Base-by-base conservation (phyloP, 2,797 vertebrate species). In the Lepus townsendii region DNA sequence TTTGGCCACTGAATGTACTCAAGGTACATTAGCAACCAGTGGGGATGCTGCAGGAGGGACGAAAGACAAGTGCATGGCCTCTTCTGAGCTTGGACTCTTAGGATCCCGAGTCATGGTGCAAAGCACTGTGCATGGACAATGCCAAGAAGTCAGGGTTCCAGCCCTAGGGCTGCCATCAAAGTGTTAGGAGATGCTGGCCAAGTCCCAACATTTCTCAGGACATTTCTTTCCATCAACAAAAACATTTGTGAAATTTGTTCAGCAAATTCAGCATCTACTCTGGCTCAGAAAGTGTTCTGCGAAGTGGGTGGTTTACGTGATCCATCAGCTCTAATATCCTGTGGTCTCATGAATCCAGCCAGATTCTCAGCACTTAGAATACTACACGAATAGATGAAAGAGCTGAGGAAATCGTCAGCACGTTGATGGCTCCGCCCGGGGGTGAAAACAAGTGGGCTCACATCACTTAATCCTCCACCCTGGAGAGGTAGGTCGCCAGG, bases 401-500 rank as follows among this genome's bases (percentile, higher is more conserved):
- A 60, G 38, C 24, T 27, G 69, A 94, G 73, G 26, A 73, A 68
- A 66, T 16, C 27, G 14, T 26, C 42, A 54, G 26, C 60, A 47
- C 30, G 20, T 73, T 68, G 57, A 17, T 57, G 63, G 38, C 32
- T 22, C 9, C 76, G 7, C 17, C 3, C 12, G 19, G 30, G 32
- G 2, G 54, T 72, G 35, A 30, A 22, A 22, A 24, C 62, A 68
- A 32, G 14, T 50, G 27, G 52, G 32, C 52, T 65, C 89, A 69
- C 14, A 26, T 60, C 7, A n/a, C 1, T 0, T 47, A 47, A 71
- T 26, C 32, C 50, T 19, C 11, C 7, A 7, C 0, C 16, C 14
- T 3, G 6, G 5, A 42, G 30, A 30, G 22, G 54, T 0, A 0
- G 69, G 57, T 19, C 16, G 11, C 57, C 0, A 17, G 42, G 65